These are phyloP conservation scores for Squalus acanthias DNA, from an alignment of 2,797 vertebrate species.

Conservation along the genomic window DNA sequence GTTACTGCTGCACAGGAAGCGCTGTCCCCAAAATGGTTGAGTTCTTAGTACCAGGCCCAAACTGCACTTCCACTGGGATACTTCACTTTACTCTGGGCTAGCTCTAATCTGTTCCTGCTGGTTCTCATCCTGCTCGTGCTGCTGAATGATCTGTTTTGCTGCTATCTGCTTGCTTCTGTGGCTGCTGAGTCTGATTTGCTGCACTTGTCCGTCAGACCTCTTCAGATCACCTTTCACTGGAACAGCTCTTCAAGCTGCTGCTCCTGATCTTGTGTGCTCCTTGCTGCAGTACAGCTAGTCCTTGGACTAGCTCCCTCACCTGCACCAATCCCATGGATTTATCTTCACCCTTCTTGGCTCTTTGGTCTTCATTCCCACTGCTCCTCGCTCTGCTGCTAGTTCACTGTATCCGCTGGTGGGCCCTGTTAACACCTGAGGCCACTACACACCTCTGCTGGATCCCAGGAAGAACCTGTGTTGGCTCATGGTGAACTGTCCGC, in stretches of 20 bases:
- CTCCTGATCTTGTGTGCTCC: background rate
- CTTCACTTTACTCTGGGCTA: background rate
- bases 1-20: background rate
- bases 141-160: background rate
- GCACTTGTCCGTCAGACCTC: background rate
- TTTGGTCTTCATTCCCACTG: background rate
- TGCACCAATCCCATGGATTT: background rate
- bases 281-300: background rate
- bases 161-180: background rate
- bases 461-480: too few relatives aligned
- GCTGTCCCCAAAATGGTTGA: background rate
- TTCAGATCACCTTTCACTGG: background rate
- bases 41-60: background rate
- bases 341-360: background rate
- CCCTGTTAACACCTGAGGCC: too few relatives aligned
- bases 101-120: background rate
- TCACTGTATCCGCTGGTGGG: too few relatives aligned
- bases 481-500: too few relatives aligned
- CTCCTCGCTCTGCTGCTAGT: background rate
- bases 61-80: background rate
- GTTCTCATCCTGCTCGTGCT: background rate
- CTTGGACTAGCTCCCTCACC: background rate
- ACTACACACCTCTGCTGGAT: too few relatives aligned
- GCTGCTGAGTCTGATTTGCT: background rate
- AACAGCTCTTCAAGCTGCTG: background rate